Percentiles rank a stretch among this genome's conserved stretches.
Conservation (phyloP, 1,140 invertebrate genomes). For the Drosophila asahinai region DNA sequence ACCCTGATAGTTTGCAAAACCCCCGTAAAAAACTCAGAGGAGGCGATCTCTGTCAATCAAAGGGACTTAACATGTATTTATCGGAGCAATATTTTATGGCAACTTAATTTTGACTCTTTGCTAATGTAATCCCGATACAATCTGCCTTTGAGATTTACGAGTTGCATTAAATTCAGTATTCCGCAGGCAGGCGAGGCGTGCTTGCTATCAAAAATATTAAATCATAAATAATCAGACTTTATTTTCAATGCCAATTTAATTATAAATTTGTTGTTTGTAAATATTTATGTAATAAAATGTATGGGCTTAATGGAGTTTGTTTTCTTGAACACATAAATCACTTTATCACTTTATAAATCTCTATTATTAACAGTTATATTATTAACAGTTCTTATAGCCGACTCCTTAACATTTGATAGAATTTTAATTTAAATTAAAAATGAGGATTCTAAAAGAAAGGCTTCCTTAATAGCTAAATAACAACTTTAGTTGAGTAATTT, state of each 20-base stretch:
- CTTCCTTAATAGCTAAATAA: too few species aligned
- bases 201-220: conserved; percentile 6
- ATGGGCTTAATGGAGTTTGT: not conserved
- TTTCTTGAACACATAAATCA: not conserved
- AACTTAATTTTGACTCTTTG: not conserved
- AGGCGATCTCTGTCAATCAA: conserved; percentile 24
- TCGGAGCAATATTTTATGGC: not conserved
- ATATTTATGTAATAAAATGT: not conserved
- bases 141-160: not conserved
- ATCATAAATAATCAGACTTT: not conserved
- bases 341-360: too few species aligned
- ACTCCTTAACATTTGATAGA: too few species aligned
- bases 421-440: too few species aligned
- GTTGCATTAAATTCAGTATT: conserved; percentile 1
- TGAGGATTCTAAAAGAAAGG: too few species aligned
- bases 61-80: not conserved
- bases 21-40: conserved; percentile 8
- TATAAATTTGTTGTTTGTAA: conserved; percentile 8
- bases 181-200: not conserved
- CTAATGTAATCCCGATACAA: not conserved
- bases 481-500: too few species aligned
- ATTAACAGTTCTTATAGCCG: too few species aligned
- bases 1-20: conserved; percentile 29
- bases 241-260: conserved; percentile 2
- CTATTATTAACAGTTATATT: too few species aligned